A percentile compares a stretch with the other conserved stretches of the same genome.
phyloP scores from a whole-genome alignment of 2,888 invertebrate genomes.

The Lepetodrilus schrolli region DNA sequence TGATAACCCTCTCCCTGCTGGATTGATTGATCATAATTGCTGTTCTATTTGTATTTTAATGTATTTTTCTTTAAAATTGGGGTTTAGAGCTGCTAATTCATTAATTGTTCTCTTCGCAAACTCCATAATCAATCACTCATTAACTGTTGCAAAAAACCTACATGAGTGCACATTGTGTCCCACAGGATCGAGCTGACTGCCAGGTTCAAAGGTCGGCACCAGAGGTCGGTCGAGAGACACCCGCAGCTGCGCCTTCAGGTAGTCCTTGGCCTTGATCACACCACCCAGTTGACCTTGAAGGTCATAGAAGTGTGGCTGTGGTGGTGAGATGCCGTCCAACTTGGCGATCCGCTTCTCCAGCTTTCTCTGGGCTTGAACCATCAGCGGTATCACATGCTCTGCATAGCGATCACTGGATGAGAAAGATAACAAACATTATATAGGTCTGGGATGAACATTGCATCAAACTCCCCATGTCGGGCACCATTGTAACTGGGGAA shows the following conservation, averaged over 20 bases:
- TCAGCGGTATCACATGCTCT: constrained; percentile 71
- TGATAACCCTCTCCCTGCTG: no score
- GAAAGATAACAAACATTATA: no score
- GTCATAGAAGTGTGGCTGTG: constrained; percentile 67
- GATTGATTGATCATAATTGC: no score
- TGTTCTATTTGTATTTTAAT: no score
- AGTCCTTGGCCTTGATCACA: constrained; percentile 64
- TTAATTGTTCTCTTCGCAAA: no score
- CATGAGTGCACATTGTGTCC: constrained; percentile 68
- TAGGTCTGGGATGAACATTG: no score
- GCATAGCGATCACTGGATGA: constrained; percentile 71
- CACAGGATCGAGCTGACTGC: constrained; percentile 69
- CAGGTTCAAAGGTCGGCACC: constrained; percentile 53
- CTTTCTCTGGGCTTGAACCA: constrained; percentile 72
- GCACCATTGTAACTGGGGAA: no score
- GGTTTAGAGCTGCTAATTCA: no score
- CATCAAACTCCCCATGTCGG: no score
- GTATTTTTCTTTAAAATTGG: no score
- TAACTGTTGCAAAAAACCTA: no score
- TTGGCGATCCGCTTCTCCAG: constrained; percentile 58
- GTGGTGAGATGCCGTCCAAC: constrained; percentile 59
- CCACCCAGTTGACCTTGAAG: constrained; percentile 58
- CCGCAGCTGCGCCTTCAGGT: constrained; percentile 66
- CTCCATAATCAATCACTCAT: no score
- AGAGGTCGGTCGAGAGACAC: constrained; percentile 50